These are phyloP conservation scores for Cactoblastis cactorum DNA, from an alignment of 2,888 invertebrate genomes.

Conservation along the genomic window DNA sequence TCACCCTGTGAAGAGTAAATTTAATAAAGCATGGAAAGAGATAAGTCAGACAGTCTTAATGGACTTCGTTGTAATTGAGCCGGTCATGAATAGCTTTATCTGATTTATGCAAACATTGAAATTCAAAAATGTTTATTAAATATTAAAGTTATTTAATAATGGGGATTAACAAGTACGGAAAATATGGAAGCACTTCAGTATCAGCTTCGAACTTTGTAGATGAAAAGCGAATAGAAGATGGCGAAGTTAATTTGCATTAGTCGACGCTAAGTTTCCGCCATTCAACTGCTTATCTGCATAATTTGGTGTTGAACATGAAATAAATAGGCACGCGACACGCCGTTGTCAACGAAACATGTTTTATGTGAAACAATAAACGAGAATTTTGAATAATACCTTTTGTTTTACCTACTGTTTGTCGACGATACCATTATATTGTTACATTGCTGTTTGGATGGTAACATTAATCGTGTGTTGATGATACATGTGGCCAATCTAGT, in stretches of 20 bases:
- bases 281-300: slow-evolving; percentile 75
- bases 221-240: slow-evolving; percentile 61
- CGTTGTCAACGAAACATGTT: slow-evolving; percentile 65
- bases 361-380: slow-evolving; percentile 67
- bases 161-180: slow-evolving; percentile 41
- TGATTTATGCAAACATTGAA: slow-evolving; percentile 23
- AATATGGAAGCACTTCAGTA: slow-evolving; percentile 34
- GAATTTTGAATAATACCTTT: slow-evolving; percentile 69
- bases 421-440: slow-evolving; percentile 48
- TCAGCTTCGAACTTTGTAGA: slow-evolving; percentile 60
- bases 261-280: slow-evolving; percentile 66
- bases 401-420: slow-evolving; percentile 54
- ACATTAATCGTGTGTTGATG: neutral
- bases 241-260: slow-evolving; percentile 69
- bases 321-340: slow-evolving; percentile 63
- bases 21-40: slow-evolving; percentile 29
- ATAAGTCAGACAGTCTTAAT: slow-evolving; percentile 33
- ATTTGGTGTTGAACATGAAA: slow-evolving; percentile 69
- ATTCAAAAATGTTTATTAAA: slow-evolving; percentile 29
- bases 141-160: slow-evolving; percentile 42
- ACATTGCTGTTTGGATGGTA: slow-evolving; percentile 24
- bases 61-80: slow-evolving; percentile 29
- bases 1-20: slow-evolving; percentile 22
- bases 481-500: too few species aligned
- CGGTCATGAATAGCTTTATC: slow-evolving; percentile 25